Conservation (phyloP, 2,888 invertebrate species). For the Lasioglossum pauxillum region DNA sequence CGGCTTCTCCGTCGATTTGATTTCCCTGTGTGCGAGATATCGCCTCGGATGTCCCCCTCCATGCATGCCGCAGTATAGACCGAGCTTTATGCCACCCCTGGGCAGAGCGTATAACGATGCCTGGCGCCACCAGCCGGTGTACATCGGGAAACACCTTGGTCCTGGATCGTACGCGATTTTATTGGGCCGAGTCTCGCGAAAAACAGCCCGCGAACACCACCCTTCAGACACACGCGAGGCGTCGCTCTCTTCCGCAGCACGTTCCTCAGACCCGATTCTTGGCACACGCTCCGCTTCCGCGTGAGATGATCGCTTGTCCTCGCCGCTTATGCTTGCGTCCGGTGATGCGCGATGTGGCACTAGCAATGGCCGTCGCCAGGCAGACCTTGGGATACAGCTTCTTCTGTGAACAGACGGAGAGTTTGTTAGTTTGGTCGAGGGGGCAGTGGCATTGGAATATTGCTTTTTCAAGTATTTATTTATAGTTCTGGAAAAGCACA, state of each 20-base stretch:
- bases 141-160: constrained; percentile 72
- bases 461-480: neutral
- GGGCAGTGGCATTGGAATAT: neutral
- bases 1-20: constrained; percentile 64
- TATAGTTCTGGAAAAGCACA: neutral
- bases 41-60: constrained; percentile 41
- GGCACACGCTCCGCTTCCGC: constrained; percentile 7
- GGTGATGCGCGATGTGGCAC: neutral
- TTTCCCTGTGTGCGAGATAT: constrained; percentile 65
- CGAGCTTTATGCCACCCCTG: constrained; percentile 68
- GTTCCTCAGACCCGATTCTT: neutral
- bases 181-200: constrained; percentile 48
- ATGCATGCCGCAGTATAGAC: constrained; percentile 35
- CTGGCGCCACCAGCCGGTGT: constrained; percentile 82
- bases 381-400: neutral
- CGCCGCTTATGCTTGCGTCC: neutral
- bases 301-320: neutral
- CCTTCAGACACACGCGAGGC: neutral
- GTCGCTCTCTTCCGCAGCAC: neutral
- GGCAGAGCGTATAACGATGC: constrained; percentile 68
- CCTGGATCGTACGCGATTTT: constrained; percentile 60
- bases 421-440: neutral
- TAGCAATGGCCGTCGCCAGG: neutral
- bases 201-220: constrained; percentile 27
- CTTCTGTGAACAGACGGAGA: neutral